Percentiles rank a stretch among this genome's conserved stretches.
Evolutionary conservation across 2,797 vertebrate species (phyloP).

Genomic region (Etheostoma perlongum): DNA sequence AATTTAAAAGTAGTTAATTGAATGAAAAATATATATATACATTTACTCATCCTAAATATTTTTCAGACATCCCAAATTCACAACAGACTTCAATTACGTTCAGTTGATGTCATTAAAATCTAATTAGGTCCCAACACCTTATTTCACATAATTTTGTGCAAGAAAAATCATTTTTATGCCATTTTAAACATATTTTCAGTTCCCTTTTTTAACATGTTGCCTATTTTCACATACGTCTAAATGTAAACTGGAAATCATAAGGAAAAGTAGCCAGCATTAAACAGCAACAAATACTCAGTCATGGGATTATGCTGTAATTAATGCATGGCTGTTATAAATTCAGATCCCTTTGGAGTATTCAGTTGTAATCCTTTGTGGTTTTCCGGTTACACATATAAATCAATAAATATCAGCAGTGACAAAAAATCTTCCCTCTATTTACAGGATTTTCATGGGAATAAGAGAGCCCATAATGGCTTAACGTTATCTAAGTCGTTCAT

Average conservation of each 20-base stretch:
- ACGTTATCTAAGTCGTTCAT: conserved; percentile 74
- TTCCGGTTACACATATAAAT: conserved; percentile 65
- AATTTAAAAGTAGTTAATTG: background rate
- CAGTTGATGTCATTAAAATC: conserved; percentile 9
- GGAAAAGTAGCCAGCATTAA: conserved; percentile 3
- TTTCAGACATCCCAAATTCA: background rate
- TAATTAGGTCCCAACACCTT: background rate
- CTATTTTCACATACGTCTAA: background rate
- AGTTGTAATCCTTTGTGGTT: conserved; percentile 56
- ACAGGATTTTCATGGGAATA: conserved; percentile 72
- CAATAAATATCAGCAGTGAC: conserved; percentile 63
- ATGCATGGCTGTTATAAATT: conserved; percentile 39
- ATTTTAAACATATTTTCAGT: background rate
- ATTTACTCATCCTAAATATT: background rate
- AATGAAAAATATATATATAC: background rate
- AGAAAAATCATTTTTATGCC: background rate
- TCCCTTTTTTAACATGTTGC: background rate
- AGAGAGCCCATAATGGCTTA: conserved; percentile 67
- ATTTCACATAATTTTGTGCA: background rate
- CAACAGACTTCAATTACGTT: background rate
- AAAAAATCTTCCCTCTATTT: conserved; percentile 66
- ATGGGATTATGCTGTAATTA: conserved; percentile 35
- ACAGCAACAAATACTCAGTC: conserved; percentile 20
- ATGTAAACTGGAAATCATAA: background rate
- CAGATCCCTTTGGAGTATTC: conserved; percentile 51